Base-by-base conservation (phyloP, 2,888 invertebrate genomes). In the Dynastes hyllus region DNA sequence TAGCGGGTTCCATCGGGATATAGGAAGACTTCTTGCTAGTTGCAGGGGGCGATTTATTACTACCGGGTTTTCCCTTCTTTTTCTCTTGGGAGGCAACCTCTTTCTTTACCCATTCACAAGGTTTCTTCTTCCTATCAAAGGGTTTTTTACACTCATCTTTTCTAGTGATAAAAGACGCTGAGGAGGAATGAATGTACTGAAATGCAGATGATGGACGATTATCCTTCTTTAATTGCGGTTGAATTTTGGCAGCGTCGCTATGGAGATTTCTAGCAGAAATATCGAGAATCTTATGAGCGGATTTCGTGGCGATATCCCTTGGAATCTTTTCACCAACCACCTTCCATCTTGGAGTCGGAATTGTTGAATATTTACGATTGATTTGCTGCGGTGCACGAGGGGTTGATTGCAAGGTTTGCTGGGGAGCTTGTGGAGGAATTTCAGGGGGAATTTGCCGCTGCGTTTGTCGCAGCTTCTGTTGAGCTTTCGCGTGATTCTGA, bases 91-190 rank as follows among this genome's bases (percentile, higher is more conserved):
- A 16, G 3, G 13, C 53, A 1, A 16, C 53, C 3, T 16, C 5
- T n/a, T n/a, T 53, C 58, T 73, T 75, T 13, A 69, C 78, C 80
- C 80, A 78, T 11, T 77, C 77, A 22, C 73, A 67, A 2, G 65
- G 51, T 16, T 63, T n/a, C 61, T 80, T 79, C 5, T 27, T 29
- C 3, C 53, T 13, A 11, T 2, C n/a, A 13, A n/a, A 11, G 22
- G 55, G 51, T 71, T 78, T 55, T 27, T 65, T 27, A 76, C 79
- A 79, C 5, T 69, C 71, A 45, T 61, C 63, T 63, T 67, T 69
- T n/a, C 61, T 9, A 5, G 6, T 22, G 6, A 27, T 61, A 5
- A 61, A 5, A 2, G 29, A 29, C 27, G n/a, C 11, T 2, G 61
- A 6, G 6, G 27, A 61, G 8, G 61, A 27, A 61, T 27, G 61